A percentile compares a stretch with the other conserved stretches of the same genome.
These are phyloP conservation scores for Euzetes globulus DNA, from an alignment of 2,888 invertebrate species.

Conservation along the genomic window DNA sequence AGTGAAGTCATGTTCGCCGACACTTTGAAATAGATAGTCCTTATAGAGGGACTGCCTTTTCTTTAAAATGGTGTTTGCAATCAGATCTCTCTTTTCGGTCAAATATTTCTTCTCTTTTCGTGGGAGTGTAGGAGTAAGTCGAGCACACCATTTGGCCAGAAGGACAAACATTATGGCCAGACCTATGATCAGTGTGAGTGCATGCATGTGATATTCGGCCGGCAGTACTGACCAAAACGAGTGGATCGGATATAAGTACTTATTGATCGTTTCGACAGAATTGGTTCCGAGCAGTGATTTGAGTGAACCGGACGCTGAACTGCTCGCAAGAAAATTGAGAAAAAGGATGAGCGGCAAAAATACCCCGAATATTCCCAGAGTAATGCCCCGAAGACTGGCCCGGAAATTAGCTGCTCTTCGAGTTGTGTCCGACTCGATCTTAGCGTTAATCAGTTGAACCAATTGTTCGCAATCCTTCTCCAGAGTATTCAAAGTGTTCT, in stretches of 20 bases:
- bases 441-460: slow-evolving; percentile 47
- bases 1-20: slow-evolving; percentile 50
- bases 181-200: slow-evolving; percentile 45
- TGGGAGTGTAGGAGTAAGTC: slow-evolving; percentile 48
- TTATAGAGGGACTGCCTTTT: slow-evolving; percentile 51
- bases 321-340: slow-evolving; percentile 44
- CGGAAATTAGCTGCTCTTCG: slow-evolving; percentile 44
- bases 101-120: slow-evolving; percentile 48
- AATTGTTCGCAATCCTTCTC: slow-evolving; percentile 53
- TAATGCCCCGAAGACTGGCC: slow-evolving; percentile 46
- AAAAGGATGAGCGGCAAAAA: slow-evolving; percentile 44
- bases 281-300: slow-evolving; percentile 44
- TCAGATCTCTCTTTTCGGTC: slow-evolving; percentile 48
- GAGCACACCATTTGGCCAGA: slow-evolving; percentile 48
- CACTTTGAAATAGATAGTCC: slow-evolving; percentile 52
- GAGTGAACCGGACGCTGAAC: slow-evolving; percentile 41
- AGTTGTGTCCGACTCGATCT: slow-evolving; percentile 43
- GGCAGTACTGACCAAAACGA: slow-evolving; percentile 47
- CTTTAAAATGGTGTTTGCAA: slow-evolving; percentile 48
- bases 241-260: slow-evolving; percentile 44
- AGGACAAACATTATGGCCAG: slow-evolving; percentile 47
- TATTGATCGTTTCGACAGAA: slow-evolving; percentile 45
- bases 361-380: slow-evolving; percentile 47
- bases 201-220: slow-evolving; percentile 46
- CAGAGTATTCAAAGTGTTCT: slow-evolving; percentile 54